These are phyloP conservation scores for Dendrocopos noguchii DNA, from an alignment of 2,113 vertebrate species.

Conservation along the genomic window DNA sequence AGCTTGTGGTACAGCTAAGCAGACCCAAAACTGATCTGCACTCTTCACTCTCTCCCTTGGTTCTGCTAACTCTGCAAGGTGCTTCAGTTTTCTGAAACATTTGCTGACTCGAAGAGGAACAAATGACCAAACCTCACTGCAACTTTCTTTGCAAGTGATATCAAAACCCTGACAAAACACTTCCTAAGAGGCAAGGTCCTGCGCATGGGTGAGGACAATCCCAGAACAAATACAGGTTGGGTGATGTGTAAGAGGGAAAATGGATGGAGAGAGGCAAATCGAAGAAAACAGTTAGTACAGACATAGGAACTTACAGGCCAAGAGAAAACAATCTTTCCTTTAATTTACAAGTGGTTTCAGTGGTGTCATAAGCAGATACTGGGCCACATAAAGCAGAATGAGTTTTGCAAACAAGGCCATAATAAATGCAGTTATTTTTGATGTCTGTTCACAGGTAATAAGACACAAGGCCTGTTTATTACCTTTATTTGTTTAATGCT, in stretches of 20 bases:
- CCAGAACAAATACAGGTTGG: not conserved
- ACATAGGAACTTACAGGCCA: not conserved
- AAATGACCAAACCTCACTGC: not conserved
- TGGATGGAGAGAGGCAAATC: not conserved
- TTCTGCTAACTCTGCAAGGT: not conserved
- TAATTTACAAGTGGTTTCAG: not conserved
- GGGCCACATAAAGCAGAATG: not conserved
- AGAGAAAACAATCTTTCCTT: not conserved
- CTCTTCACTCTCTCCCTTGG: not conserved
- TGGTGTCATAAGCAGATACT: not conserved
- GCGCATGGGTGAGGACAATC: not conserved
- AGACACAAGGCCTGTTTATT: not conserved
- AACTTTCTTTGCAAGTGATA: not conserved
- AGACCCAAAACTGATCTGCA: not conserved
- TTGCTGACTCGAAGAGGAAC: not conserved
- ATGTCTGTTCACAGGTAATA: not conserved
- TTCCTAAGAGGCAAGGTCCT: not conserved
- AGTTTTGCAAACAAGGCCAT: not conserved
- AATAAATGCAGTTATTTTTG: not conserved
- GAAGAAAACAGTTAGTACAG: not conserved
- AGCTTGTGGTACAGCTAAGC: not conserved
- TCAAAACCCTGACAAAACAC: not conserved
- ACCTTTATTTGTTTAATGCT: not conserved
- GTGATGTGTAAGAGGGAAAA: not conserved
- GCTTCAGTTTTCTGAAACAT: not conserved